Percentiles rank a stretch among this genome's conserved stretches.
These are phyloP conservation scores for Tauraco hartlaubi DNA, from an alignment of 2,797 vertebrate genomes.

Conservation along the genomic window DNA sequence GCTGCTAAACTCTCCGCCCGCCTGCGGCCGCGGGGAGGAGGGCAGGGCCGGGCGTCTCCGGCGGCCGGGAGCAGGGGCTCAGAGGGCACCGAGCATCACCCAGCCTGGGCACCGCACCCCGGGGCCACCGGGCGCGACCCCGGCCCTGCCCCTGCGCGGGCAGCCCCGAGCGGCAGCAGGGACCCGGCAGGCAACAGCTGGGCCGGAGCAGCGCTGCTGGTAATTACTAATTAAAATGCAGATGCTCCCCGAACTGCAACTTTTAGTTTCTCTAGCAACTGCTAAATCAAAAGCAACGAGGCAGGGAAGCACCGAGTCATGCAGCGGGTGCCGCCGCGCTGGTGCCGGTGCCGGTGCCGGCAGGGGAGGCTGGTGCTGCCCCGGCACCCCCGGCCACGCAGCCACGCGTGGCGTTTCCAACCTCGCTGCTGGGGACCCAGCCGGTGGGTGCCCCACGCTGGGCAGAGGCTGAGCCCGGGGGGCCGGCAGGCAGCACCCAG, in stretches of 20 bases:
- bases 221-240: conserved; percentile 58
- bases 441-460: rapidly evolving
- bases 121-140: not conserved
- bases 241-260: conserved; percentile 49
- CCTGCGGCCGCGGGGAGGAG: not conserved
- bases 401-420: not conserved
- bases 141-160: not conserved
- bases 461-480: rapidly evolving
- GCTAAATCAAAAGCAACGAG: conserved; percentile 49
- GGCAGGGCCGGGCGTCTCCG: not conserved
- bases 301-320: not conserved
- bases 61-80: not conserved
- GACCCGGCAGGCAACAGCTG: conserved; percentile 18
- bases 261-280: conserved; percentile 51
- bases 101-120: not conserved
- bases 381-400: not conserved
- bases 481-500: not conserved
- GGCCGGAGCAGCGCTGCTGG: not conserved
- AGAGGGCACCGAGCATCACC: not conserved
- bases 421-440: not conserved
- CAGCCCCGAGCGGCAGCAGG: not conserved
- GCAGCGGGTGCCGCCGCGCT: rapidly evolving
- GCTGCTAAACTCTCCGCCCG: not conserved
- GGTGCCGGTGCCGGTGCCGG: not conserved
- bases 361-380: not conserved